A percentile compares a stretch with the other conserved stretches of the same genome.
phyloP scores from a whole-genome alignment of 2,113 vertebrate genomes.

The Patagioenas fasciata region DNA sequence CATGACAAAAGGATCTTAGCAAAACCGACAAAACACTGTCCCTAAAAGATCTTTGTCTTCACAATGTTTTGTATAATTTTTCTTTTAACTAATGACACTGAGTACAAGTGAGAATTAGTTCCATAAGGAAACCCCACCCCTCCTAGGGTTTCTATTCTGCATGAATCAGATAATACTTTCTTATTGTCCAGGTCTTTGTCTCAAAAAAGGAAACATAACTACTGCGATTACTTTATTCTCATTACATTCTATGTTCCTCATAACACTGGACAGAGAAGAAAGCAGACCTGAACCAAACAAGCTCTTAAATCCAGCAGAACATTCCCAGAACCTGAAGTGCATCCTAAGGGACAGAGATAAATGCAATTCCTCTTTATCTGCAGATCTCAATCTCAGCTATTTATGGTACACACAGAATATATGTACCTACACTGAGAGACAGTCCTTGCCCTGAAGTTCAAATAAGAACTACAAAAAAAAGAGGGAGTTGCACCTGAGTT shows the following conservation, averaged over 20 bases:
- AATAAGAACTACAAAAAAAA: not conserved
- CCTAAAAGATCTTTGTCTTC: not conserved
- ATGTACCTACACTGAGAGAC: not conserved
- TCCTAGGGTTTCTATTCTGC: not conserved
- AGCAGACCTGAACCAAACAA: not conserved
- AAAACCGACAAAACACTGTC: not conserved
- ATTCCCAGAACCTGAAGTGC: not conserved
- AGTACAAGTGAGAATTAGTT: not conserved
- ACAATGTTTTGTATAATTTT: not conserved
- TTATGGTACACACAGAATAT: not conserved
- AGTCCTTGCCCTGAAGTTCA: not conserved
- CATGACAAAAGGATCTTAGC: not conserved
- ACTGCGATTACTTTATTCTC: not conserved
- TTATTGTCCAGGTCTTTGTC: not conserved
- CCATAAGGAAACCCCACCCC: not conserved
- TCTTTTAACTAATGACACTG: not conserved
- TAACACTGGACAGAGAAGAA: not conserved
- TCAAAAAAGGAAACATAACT: not conserved
- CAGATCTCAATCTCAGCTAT: not conserved
- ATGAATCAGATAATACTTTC: not conserved
- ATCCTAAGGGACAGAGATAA: not conserved
- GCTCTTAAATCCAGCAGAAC: not conserved
- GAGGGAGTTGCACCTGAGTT: not conserved
- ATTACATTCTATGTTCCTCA: not conserved
- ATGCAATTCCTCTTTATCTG: not conserved